Base-by-base conservation (phyloP, 37 sponge, comb jelly and placozoan genomes). In the Crambe crambe region DNA sequence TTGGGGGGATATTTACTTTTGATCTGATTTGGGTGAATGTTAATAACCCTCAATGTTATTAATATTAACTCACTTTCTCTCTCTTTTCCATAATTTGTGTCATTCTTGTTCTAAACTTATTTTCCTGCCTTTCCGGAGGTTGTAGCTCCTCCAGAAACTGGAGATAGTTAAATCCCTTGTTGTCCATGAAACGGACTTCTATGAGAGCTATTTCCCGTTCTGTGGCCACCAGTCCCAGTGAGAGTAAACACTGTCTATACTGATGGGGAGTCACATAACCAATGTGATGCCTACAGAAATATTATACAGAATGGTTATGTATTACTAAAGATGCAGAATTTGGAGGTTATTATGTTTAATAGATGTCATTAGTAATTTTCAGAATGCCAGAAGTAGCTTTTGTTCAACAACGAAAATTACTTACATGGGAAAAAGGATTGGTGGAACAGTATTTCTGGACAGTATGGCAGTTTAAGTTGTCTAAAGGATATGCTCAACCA, bases 151-250 rank as follows among this genome's bases (percentile, higher is more conserved):
- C 43, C 61, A 96, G 75, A 58, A 96, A 92, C 18, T 67, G 36
- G 37, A 90, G 73, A 68, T 93, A 96, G 78, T 92, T 87, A 47
- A 96, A 75, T 3, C 97, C 97, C 56, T 90, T 85, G 34, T 56
- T 27, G 69, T 96, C 89, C 2, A 60, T 38, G 80, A 85, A 96
- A 37, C 75, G 58, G 63, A 23, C 68, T 29, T 67, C 67, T 51
- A 95, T 83, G 0, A 77, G 58, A 38, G 34, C 25, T 31, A 57
- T 37, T 30, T 92, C 85, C 23, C 80, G 85, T 0, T 79, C 76
- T 27, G 62, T 79, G 56, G 57, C 23, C 12, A 26, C 23, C 2
- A 94, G 83, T 44, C 70, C 79, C 26, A 94, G 79, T 54, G 68
- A 87, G 34, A 56, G 31, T 38, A 94, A 80, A 80, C 94, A 90